phyloP scores from a whole-genome alignment of 2,113 vertebrate species.

The Delphinapterus leucas region DNA sequence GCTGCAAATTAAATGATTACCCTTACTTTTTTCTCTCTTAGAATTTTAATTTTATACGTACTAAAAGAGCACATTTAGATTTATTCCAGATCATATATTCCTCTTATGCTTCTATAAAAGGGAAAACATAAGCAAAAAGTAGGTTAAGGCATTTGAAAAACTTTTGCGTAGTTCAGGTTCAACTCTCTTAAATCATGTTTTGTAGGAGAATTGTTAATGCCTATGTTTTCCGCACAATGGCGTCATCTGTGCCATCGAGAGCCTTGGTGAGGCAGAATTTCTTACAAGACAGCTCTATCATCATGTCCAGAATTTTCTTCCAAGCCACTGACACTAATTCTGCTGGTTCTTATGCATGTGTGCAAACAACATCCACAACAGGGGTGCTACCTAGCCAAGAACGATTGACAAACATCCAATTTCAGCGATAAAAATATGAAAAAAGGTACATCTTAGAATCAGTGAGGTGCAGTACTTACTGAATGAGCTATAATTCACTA shows the following conservation, averaged over 20 bases:
- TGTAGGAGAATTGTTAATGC: not conserved
- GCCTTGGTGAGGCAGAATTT: not conserved
- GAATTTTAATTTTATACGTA: constrained; percentile 22
- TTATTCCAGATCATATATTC: not conserved
- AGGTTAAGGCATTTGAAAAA: not conserved
- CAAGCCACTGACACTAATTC: not conserved
- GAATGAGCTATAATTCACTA: not conserved
- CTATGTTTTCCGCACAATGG: not conserved
- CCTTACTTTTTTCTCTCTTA: not conserved
- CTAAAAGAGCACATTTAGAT: not conserved
- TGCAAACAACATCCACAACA: not conserved
- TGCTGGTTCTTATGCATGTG: not conserved
- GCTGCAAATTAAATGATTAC: constrained; percentile 2
- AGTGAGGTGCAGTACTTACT: not conserved
- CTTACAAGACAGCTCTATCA: not conserved
- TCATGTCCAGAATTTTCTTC: not conserved
- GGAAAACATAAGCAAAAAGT: constrained; percentile 28
- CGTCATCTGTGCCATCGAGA: not conserved
- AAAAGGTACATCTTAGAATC: not conserved
- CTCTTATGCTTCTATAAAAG: not conserved
- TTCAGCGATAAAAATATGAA: not conserved
- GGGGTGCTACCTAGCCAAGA: not conserved
- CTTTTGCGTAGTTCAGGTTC: constrained; percentile 16
- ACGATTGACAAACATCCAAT: not conserved
- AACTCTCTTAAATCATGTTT: not conserved